phyloP scores from a whole-genome alignment of 2,888 invertebrate genomes.

The Cepaea hortensis region DNA sequence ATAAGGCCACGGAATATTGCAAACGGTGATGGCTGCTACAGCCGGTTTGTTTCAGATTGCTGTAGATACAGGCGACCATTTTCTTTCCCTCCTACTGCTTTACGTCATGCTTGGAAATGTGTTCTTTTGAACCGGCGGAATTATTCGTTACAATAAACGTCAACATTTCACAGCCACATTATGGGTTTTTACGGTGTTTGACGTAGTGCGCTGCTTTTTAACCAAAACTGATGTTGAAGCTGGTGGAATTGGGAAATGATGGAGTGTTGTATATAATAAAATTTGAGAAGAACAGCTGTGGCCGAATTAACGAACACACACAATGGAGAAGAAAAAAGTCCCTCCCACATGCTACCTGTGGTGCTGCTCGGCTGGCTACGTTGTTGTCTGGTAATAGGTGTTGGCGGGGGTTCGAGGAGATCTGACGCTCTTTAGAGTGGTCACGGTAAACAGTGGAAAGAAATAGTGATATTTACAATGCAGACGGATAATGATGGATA shows the following conservation, averaged over 20 bases:
- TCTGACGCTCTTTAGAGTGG: no score
- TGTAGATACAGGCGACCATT: slow-evolving; percentile 18
- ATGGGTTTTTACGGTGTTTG: slow-evolving; percentile 10
- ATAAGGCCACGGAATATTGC: slow-evolving; percentile 35
- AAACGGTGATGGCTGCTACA: slow-evolving; percentile 15
- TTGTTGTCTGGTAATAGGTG: no score
- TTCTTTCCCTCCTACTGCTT: slow-evolving; percentile 36
- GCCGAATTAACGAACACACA: neutral
- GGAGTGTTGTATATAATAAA: slow-evolving; percentile 17
- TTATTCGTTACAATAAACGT: slow-evolving; percentile 26
- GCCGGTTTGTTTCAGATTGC: slow-evolving; percentile 24
- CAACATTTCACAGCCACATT: slow-evolving; percentile 16
- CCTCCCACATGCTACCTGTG: no score
- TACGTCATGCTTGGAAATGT: slow-evolving; percentile 11
- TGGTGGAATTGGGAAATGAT: slow-evolving; percentile 9
- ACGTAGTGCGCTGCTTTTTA: neutral
- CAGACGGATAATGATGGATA: no score
- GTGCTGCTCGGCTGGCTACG: no score
- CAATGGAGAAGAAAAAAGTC: no score
- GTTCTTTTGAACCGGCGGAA: slow-evolving; percentile 27
- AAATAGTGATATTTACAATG: no score
- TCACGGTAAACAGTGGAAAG: no score
- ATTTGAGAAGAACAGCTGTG: slow-evolving; percentile 11
- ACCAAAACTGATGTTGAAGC: slow-evolving; percentile 5
- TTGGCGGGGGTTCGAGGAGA: no score